Percentiles rank a stretch among this genome's conserved stretches.
Conservation (phyloP, 1,140 invertebrate species). For the Conopomorpha cramerella region DNA sequence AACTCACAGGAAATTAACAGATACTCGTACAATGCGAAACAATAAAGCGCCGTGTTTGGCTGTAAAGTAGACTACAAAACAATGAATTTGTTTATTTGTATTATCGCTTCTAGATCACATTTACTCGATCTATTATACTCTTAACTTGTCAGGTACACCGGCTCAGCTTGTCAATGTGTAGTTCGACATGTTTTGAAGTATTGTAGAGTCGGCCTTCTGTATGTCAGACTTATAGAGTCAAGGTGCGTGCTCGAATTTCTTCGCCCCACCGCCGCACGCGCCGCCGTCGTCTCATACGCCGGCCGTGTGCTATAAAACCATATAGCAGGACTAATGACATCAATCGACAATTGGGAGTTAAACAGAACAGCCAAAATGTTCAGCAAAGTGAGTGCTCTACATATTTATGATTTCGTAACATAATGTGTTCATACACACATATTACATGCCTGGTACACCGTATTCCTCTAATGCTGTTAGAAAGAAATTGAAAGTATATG, state of each 20-base stretch:
- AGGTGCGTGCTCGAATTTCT: conserved; percentile 33
- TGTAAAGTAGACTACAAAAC: too few species aligned
- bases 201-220: conserved; percentile 22
- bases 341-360: conserved; percentile 29
- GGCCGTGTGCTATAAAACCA: conserved; percentile 40
- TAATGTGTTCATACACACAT: neutral
- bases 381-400: conserved; percentile 31
- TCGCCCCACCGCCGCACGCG: conserved; percentile 18
- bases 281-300: conserved; percentile 7
- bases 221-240: conserved; percentile 35
- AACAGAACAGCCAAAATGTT: conserved; percentile 33
- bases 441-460: neutral
- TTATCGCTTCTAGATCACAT: too few species aligned
- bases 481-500: too few species aligned
- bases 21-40: too few species aligned
- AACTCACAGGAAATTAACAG: too few species aligned
- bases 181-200: too few species aligned
- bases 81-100: too few species aligned
- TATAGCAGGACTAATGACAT: conserved; percentile 24
- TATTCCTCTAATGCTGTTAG: neutral
- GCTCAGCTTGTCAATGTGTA: too few species aligned
- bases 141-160: too few species aligned
- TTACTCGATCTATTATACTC: too few species aligned
- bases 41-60: too few species aligned
- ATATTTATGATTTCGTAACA: neutral